These are phyloP conservation scores for Uloborus diversus DNA, from an alignment of 1,140 invertebrate species.

Conservation along the genomic window DNA sequence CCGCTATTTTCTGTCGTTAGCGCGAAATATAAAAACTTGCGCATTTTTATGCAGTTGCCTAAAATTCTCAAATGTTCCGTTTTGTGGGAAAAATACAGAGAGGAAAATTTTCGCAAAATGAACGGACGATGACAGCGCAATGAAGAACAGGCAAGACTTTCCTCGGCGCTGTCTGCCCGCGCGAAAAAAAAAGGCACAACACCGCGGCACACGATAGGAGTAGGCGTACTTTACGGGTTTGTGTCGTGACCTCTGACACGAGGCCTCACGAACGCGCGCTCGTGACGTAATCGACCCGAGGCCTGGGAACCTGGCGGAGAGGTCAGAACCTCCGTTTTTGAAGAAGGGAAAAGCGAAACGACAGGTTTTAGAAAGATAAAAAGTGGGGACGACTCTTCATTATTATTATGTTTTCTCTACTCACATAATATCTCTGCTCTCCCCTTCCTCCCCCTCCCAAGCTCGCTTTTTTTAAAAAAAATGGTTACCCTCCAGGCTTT, in stretches of 20 bases:
- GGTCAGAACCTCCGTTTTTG: slow-evolving; percentile 21
- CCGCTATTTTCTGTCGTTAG: too few species aligned
- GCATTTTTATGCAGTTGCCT: too few species aligned
- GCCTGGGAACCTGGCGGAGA: slow-evolving; percentile 25
- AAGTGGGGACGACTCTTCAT: slow-evolving; percentile 16
- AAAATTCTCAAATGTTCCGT: too few species aligned
- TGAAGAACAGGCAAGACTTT: slow-evolving; percentile 18
- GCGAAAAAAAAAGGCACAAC: neutral
- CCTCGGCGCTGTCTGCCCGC: neutral
- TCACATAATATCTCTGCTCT: slow-evolving; percentile 38
- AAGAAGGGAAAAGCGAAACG: neutral
- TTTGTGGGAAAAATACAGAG: too few species aligned
- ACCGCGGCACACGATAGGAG: slow-evolving; percentile 12
- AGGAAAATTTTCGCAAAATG: too few species aligned
- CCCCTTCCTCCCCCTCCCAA: neutral
- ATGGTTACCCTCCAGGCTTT: too few species aligned
- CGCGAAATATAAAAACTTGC: too few species aligned
- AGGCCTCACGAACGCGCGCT: slow-evolving; percentile 19
- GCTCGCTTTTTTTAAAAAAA: too few species aligned
- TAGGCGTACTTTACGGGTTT: slow-evolving; percentile 54
- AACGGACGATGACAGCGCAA: too few species aligned
- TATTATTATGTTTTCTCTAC: slow-evolving; percentile 2
- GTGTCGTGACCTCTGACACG: slow-evolving; percentile 26
- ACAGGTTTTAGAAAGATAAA: slow-evolving; percentile 9
- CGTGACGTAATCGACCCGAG: slow-evolving; percentile 48